phyloP scores from a whole-genome alignment of 2,113 vertebrate genomes.

The Notechis scutatus region DNA sequence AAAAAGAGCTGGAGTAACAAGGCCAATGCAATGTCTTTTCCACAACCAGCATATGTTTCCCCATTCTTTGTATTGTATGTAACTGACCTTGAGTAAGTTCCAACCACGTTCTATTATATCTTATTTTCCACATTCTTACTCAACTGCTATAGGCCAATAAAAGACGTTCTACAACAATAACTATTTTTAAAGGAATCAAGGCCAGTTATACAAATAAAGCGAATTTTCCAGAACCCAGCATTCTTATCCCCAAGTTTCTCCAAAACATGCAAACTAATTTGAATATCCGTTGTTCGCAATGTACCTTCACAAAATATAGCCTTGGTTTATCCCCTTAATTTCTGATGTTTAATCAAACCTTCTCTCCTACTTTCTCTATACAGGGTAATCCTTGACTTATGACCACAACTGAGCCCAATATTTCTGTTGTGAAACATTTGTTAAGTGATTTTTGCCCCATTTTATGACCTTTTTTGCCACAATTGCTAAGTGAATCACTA shows the following conservation, averaged over 20 bases:
- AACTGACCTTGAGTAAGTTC: not conserved
- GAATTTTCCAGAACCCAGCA: not conserved
- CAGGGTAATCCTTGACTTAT: too few relatives aligned
- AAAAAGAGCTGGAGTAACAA: not conserved
- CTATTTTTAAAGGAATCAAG: not conserved
- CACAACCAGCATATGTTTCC: not conserved
- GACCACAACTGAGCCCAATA: too few relatives aligned
- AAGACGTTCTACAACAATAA: not conserved
- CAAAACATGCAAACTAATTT: not conserved
- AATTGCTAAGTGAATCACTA: too few relatives aligned
- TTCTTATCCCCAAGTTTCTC: not conserved
- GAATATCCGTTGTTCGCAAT: not conserved
- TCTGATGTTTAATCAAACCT: not conserved
- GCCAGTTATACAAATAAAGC: not conserved
- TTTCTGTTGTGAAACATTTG: too few relatives aligned
- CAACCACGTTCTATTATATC: not conserved
- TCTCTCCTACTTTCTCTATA: too few relatives aligned
- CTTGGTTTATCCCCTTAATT: not conserved
- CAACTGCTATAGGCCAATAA: not conserved
- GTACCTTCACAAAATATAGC: not conserved
- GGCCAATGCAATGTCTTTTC: not conserved
- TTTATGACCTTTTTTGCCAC: too few relatives aligned
- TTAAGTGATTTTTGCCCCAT: too few relatives aligned
- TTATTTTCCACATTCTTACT: not conserved
- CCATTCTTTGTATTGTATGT: not conserved